A percentile compares a stretch with the other conserved stretches of the same genome.
phyloP scores from a whole-genome alignment of 1,140 invertebrate species.

The Microplitis mediator region DNA sequence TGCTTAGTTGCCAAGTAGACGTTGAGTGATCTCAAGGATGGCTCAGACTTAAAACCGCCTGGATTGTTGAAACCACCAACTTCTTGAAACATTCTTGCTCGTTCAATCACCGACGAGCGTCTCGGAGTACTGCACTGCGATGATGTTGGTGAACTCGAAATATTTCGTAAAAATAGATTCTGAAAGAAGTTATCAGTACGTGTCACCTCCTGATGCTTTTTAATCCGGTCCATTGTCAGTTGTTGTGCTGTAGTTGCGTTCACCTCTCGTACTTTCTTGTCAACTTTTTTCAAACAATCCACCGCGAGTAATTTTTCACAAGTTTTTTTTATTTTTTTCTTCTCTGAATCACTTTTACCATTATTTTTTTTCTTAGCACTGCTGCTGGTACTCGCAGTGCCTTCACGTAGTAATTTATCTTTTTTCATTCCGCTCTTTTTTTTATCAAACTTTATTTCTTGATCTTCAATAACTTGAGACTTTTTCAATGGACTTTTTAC shows the following conservation, averaged over 20 bases:
- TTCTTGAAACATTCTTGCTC: conserved; percentile 69
- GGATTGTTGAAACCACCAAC: conserved; percentile 35
- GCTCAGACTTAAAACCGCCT: conserved; percentile 57
- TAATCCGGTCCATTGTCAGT: conserved; percentile 61
- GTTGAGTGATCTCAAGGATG: conserved; percentile 65
- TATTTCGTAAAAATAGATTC: conserved; percentile 69
- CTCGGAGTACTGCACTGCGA: conserved; percentile 51
- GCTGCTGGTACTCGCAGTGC: background rate
- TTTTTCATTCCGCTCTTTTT: conserved; percentile 42
- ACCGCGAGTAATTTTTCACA: conserved; percentile 35
- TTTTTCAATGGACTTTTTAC: conserved; percentile 39
- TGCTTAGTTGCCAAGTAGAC: conserved; percentile 72
- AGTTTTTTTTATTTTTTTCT: conserved; percentile 37
- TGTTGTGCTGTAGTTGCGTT: conserved; percentile 14
- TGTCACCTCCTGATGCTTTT: conserved; percentile 64
- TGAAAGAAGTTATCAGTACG: conserved; percentile 73
- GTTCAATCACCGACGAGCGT: conserved; percentile 67
- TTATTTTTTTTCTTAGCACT: conserved; percentile 26
- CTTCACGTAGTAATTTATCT: conserved; percentile 34
- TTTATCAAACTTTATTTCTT: conserved; percentile 31
- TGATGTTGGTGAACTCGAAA: conserved; percentile 38
- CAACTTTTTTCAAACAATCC: conserved; percentile 36
- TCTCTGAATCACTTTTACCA: conserved; percentile 31
- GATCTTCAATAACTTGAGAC: conserved; percentile 28
- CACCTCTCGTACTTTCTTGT: background rate